These are phyloP conservation scores for Cottoperca gobio DNA, from an alignment of 2,797 vertebrate species.

Conservation along the genomic window DNA sequence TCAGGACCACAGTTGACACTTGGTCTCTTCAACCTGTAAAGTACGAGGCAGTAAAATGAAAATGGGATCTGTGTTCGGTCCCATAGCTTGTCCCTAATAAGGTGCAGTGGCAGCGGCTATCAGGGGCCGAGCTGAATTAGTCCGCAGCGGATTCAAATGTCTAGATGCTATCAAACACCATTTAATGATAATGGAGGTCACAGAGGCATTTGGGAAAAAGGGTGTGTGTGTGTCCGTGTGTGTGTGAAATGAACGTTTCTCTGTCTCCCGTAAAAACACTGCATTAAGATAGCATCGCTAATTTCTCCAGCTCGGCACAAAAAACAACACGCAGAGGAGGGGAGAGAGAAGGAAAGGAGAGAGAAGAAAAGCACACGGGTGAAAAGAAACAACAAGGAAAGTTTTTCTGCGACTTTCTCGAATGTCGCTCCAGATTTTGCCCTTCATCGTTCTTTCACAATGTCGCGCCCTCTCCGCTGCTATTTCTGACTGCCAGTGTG, in stretches of 20 bases:
- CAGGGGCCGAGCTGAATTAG: constrained; percentile 68
- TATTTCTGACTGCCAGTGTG: constrained; percentile 88
- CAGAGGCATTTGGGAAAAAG: constrained; percentile 68
- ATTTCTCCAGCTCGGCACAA: constrained; percentile 67
- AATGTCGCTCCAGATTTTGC: constrained; percentile 86
- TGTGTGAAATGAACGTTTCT: constrained; percentile 60
- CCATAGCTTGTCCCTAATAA: constrained; percentile 78
- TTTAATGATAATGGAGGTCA: constrained; percentile 79
- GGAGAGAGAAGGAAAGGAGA: neutral
- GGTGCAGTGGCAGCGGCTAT: constrained; percentile 70
- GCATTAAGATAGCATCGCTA: constrained; percentile 76
- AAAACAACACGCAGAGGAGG: constrained; percentile 64
- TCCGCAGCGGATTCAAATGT: constrained; percentile 77
- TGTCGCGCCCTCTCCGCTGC: constrained; percentile 87
- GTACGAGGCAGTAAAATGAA: constrained; percentile 79
- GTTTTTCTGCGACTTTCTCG: constrained; percentile 82
- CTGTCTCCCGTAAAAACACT: constrained; percentile 56
- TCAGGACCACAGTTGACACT: constrained; percentile 69
- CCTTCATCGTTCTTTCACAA: constrained; percentile 87
- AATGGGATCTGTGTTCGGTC: constrained; percentile 65
- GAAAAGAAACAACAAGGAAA: constrained; percentile 73
- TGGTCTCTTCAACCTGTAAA: constrained; percentile 65
- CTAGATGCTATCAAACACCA: constrained; percentile 74
- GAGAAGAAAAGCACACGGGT: constrained; percentile 24
- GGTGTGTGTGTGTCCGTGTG: constrained; percentile 34